These are phyloP conservation scores for Rutpela maculata DNA, from an alignment of 2,888 invertebrate species.

Conservation along the genomic window DNA sequence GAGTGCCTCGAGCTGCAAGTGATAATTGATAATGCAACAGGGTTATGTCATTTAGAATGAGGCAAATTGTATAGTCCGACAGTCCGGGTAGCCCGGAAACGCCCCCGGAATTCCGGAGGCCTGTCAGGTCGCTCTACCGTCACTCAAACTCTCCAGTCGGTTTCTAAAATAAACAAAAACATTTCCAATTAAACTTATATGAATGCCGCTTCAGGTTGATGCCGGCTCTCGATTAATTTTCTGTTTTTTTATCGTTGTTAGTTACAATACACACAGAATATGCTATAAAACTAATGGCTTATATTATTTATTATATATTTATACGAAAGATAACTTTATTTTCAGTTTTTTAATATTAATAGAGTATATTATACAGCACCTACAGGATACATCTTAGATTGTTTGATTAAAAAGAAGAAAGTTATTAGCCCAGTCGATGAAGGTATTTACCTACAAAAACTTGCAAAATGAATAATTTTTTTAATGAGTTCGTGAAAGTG, in stretches of 20 bases:
- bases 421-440: too few relatives aligned
- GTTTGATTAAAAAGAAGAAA: too few relatives aligned
- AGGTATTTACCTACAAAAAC: too few relatives aligned
- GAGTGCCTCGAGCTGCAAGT: slow-evolving; percentile 2
- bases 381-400: too few relatives aligned
- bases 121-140: slow-evolving; percentile 49
- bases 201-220: slow-evolving; percentile 35
- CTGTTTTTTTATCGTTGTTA: slow-evolving; percentile 1
- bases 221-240: slow-evolving; percentile 16
- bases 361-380: too few relatives aligned
- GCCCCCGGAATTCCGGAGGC: slow-evolving; percentile 49
- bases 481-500: too few relatives aligned
- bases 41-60: slow-evolving; percentile 13
- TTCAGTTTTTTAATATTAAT: too few relatives aligned
- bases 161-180: slow-evolving; percentile 58
- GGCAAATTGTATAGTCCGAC: slow-evolving; percentile 13
- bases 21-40: slow-evolving; percentile 10
- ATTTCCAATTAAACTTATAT: slow-evolving; percentile 61
- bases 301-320: too few relatives aligned
- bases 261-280: neutral
- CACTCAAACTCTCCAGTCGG: slow-evolving; percentile 52
- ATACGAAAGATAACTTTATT: too few relatives aligned
- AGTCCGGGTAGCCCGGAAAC: slow-evolving; percentile 28
- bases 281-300: too few relatives aligned
- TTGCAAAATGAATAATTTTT: too few relatives aligned